phyloP scores from a whole-genome alignment of 2,797 vertebrate species.

The Botia almorhae region DNA sequence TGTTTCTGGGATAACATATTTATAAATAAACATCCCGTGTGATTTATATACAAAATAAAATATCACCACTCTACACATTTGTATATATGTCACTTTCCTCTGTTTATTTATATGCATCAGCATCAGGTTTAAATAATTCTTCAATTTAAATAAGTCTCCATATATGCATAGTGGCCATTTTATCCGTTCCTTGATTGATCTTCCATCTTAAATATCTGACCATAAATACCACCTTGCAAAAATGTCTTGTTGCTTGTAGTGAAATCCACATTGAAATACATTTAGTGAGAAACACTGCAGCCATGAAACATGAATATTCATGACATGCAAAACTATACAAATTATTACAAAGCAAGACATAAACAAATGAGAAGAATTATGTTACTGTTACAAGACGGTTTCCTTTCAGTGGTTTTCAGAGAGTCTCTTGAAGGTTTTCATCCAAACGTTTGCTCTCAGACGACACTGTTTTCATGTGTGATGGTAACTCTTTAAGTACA shows the following conservation, averaged over 20 bases:
- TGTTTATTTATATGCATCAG: slow-evolving; percentile 97
- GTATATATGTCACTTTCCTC: slow-evolving; percentile 85
- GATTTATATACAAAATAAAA: slow-evolving; percentile 50
- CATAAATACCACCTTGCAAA: slow-evolving; percentile 92
- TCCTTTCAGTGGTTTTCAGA: slow-evolving; percentile 74
- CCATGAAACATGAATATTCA: slow-evolving; percentile 87
- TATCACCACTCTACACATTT: slow-evolving; percentile 58
- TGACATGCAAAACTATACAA: slow-evolving; percentile 99
- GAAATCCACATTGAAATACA: slow-evolving; percentile 88
- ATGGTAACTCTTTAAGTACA: not conserved
- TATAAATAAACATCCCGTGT: slow-evolving; percentile 25
- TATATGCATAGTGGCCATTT: slow-evolving; percentile 85
- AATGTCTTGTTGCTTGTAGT: slow-evolving; percentile 89
- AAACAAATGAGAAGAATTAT: slow-evolving; percentile 84
- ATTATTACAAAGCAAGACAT: slow-evolving; percentile 91
- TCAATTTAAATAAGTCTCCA: slow-evolving; percentile 77
- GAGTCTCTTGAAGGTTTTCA: slow-evolving; percentile 56
- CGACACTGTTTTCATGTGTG: slow-evolving; percentile 16
- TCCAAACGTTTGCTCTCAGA: too few species aligned
- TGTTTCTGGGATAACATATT: slow-evolving; percentile 49
- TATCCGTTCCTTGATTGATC: slow-evolving; percentile 79
- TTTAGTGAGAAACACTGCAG: slow-evolving; percentile 77
- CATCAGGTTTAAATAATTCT: slow-evolving; percentile 91
- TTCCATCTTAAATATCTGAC: slow-evolving; percentile 86
- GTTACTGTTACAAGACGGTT: slow-evolving; percentile 69